Conservation (phyloP, 2,113 vertebrate species). For the Hymenochirus boettgeri region DNA sequence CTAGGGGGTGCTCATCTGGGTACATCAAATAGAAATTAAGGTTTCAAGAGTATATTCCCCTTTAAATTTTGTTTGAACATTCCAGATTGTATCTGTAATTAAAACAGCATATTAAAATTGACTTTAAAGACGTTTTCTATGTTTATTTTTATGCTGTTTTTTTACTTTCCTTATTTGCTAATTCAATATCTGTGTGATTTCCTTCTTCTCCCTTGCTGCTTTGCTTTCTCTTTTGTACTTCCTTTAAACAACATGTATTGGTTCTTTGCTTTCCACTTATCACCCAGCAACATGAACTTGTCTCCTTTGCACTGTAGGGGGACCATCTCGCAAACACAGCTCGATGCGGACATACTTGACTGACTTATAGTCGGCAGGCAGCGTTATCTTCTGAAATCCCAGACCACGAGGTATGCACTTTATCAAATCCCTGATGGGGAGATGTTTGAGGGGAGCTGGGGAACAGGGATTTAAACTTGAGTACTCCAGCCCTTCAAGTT, state of each 20-base stretch:
- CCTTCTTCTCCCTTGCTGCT: slow-evolving; percentile 40
- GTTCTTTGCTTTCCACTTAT: background rate
- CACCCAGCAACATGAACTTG: background rate
- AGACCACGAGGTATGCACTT: slow-evolving; percentile 84
- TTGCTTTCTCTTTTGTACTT: too few relatives aligned
- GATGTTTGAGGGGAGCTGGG: slow-evolving; percentile 44
- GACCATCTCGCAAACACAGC: slow-evolving; percentile 92
- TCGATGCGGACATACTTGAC: slow-evolving; percentile 91
- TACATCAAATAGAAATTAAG: too few relatives aligned
- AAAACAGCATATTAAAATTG: too few relatives aligned
- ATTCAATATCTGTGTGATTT: too few relatives aligned
- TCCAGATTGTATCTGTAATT: too few relatives aligned
- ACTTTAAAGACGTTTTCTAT: too few relatives aligned
- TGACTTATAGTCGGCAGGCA: slow-evolving; percentile 79
- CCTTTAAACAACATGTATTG: slow-evolving; percentile 35
- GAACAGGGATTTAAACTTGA: slow-evolving; percentile 48
- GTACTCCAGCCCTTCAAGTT: slow-evolving; percentile 64
- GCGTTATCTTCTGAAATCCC: slow-evolving; percentile 91
- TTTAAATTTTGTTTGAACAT: too few relatives aligned
- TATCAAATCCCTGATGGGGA: slow-evolving; percentile 36
- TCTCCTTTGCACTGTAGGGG: slow-evolving; percentile 62
- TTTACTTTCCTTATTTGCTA: too few relatives aligned
- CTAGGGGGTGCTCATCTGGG: too few relatives aligned
- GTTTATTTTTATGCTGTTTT: too few relatives aligned
- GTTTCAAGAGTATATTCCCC: too few relatives aligned